Evolutionary conservation across 2,888 invertebrate genomes (phyloP), one percentile per base, ranked within the genome.

Genomic region (Tenthredo mesomela): DNA sequence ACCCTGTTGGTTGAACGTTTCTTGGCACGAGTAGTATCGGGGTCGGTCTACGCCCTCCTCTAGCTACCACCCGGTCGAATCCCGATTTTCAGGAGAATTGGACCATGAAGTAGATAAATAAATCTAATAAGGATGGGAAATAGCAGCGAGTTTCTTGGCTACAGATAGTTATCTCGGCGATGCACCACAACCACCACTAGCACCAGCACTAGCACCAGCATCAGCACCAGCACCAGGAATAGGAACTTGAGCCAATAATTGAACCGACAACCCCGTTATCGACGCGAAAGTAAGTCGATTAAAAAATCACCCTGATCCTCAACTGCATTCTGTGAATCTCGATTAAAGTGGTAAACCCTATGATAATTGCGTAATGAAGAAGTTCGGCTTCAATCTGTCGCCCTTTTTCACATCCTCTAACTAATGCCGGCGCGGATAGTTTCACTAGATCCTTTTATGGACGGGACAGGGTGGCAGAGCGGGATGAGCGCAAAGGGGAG

Each of bases 31-130:
- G 29, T 77, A 2, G 15, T 77, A 25, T 77, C 29, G 50, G n/a
- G 77, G 77, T 54, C 50, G 37, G 33, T 29, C 33, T 15, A 77
- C 50, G 50, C 50, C 25, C 9, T 15, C 37, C 37, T 9, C n/a
- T 9, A 40, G 9, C 71, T 10, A 10, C 2, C 2, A 29, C 25
- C 3, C 6, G 10, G 43, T 15, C 18, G 29, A 37, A 33, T 37
- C 67, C 67, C 33, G 67, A 67, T 67, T 54, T 73, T 43, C 21
- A 43, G 12, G 21, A 73, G 77, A 77, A 77, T 77, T 50, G 50
- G 54, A 77, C 77, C 77, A 77, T 54, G 77, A 54, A 50, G 47
- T 37, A 75, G 47, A 50, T 75, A 75, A 75, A 75, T 75, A 75
- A 75, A 75, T 75, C 75, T 75, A 75, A 75, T 75, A 75, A 75